phyloP scores from a whole-genome alignment of 1,140 invertebrate genomes.

The Brachionus rubens region DNA sequence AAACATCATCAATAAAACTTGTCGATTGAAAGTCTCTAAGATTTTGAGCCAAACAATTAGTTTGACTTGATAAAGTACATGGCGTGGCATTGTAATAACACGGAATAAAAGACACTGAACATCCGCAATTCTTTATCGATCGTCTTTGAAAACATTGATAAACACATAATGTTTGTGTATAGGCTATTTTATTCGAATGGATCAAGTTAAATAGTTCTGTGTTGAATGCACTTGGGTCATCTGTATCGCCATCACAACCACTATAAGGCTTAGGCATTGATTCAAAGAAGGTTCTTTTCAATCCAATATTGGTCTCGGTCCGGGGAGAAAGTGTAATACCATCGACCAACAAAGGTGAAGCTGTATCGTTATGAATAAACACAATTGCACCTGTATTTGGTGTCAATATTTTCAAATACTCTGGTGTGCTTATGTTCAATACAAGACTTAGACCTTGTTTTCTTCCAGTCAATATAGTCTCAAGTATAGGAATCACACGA shows the following conservation, averaged over 20 bases:
- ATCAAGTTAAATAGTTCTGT: not conserved
- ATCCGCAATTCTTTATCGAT: not conserved
- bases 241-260: not conserved
- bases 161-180: not conserved
- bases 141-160: not conserved
- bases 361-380: slow-evolving; percentile 25
- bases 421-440: not conserved
- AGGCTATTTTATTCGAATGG: not conserved
- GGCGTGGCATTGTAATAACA: not conserved
- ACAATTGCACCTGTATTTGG: not conserved
- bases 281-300: not conserved
- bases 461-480: not conserved
- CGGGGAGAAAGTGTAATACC: not conserved
- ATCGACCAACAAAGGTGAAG: not conserved
- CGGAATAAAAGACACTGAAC: not conserved
- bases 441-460: not conserved
- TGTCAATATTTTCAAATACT: not conserved
- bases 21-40: not conserved
- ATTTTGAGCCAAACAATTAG: not conserved
- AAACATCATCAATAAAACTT: not conserved
- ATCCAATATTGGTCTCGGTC: slow-evolving; percentile 8
- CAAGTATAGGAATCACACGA: too few relatives aligned
- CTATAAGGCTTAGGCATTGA: not conserved
- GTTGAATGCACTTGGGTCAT: not conserved
- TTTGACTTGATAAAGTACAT: not conserved